Conservation (phyloP, 2,113 vertebrate species). For the Agapornis roseicollis region DNA sequence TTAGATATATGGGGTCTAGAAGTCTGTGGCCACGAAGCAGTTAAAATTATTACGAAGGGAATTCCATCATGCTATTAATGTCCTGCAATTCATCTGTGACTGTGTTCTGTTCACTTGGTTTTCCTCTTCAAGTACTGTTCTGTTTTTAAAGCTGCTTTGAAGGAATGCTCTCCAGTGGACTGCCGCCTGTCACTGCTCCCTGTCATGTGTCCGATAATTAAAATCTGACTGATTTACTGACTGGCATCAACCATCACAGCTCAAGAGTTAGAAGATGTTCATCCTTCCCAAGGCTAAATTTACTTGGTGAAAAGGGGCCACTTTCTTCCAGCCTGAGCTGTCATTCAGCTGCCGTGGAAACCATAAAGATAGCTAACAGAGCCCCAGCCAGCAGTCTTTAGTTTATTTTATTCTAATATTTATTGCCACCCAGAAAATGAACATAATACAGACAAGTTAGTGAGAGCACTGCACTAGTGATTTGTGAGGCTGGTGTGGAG, state of each 20-base stretch:
- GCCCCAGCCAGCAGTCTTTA: conserved; percentile 78
- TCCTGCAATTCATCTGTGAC: conserved; percentile 71
- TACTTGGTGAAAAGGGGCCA: conserved; percentile 78
- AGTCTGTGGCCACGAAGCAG: conserved; percentile 23
- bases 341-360: conserved; percentile 85
- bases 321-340: conserved; percentile 75
- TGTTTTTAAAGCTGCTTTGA: conserved; percentile 80
- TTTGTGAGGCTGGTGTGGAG: conserved; percentile 69
- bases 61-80: conserved; percentile 53
- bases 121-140: conserved; percentile 71
- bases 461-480: conserved; percentile 67
- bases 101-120: conserved; percentile 49
- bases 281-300: conserved; percentile 86
- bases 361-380: conserved; percentile 82
- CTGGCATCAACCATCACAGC: conserved; percentile 77
- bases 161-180: conserved; percentile 82
- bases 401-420: conserved; percentile 87
- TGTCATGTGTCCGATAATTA: conserved; percentile 89
- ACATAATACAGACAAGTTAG: conserved; percentile 79
- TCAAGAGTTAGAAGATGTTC: conserved; percentile 78
- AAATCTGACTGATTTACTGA: conserved; percentile 90
- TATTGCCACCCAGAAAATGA: conserved; percentile 84
- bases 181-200: conserved; percentile 79
- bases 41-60: conserved; percentile 54
- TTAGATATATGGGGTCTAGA: neutral